Percentiles rank a stretch among this genome's conserved stretches.
Conservation (phyloP, 2,888 invertebrate genomes). For the Osedax fenrisi region DNA sequence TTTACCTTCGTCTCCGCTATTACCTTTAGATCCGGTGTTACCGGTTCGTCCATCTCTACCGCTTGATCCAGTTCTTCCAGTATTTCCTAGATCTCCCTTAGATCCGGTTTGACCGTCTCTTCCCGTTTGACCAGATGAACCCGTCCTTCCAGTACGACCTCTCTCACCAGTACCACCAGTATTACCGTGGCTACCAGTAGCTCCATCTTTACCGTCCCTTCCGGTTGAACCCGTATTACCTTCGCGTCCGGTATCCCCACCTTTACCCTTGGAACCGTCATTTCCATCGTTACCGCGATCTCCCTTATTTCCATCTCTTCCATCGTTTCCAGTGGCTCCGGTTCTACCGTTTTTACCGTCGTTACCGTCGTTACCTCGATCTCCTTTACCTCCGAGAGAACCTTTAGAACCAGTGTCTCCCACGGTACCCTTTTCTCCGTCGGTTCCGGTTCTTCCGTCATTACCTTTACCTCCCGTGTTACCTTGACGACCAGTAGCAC, state of each 20-base stretch:
- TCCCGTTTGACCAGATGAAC: background rate
- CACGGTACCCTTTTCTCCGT: conserved; percentile 14
- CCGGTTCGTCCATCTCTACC: conserved; percentile 25
- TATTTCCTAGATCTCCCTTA: conserved; percentile 15
- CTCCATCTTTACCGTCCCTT: conserved; percentile 16
- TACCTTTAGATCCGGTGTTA: conserved; percentile 17
- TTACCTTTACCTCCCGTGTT: conserved; percentile 26
- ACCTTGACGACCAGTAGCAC: conserved; percentile 26
- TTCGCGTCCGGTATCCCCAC: conserved; percentile 11
- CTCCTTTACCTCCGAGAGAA: conserved; percentile 26
- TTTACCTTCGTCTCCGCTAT: conserved; percentile 23
- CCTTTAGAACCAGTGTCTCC: conserved; percentile 23
- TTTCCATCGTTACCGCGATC: conserved; percentile 27
- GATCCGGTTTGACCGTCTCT: background rate
- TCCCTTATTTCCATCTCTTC: conserved; percentile 33
- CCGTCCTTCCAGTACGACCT: background rate
- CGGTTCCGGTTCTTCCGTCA: conserved; percentile 25
- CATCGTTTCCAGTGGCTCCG: conserved; percentile 31
- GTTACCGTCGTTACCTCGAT: conserved; percentile 29
- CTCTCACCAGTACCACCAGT: conserved; percentile 17
- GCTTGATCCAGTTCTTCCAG: background rate
- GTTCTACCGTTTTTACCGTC: conserved; percentile 31
- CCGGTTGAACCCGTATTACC: conserved; percentile 25
- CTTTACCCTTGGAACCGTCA: conserved; percentile 6
- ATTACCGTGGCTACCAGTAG: conserved; percentile 17